A percentile compares a stretch with the other conserved stretches of the same genome.
phyloP scores from a whole-genome alignment of 2,113 vertebrate genomes.

The Actinemys pallida region DNA sequence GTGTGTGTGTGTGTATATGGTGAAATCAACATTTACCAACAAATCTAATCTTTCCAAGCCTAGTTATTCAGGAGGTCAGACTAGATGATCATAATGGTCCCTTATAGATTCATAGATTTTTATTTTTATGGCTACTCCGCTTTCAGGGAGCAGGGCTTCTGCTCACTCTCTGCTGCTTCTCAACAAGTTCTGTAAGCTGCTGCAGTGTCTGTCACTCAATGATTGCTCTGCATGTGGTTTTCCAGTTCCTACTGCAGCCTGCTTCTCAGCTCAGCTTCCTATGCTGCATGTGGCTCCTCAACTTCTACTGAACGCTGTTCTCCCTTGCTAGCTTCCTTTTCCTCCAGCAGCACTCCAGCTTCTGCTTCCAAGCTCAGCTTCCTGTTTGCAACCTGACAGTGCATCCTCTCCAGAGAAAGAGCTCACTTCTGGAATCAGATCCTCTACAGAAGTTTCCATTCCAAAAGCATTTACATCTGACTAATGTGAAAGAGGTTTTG shows the following conservation, averaged over 20 bases:
- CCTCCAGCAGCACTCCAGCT: background rate
- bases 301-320: background rate
- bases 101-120: too few species aligned
- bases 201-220: background rate
- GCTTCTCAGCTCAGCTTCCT: too few species aligned
- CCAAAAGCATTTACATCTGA: background rate
- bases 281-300: background rate
- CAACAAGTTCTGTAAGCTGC: background rate
- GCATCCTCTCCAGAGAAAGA: background rate
- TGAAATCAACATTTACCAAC: background rate
- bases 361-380: background rate
- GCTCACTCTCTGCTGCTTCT: background rate
- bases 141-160: background rate
- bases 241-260: background rate
- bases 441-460: background rate
- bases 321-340: background rate
- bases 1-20: background rate
- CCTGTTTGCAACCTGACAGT: background rate
- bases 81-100: background rate
- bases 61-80: background rate
- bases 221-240: background rate
- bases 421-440: background rate
- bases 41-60: background rate
- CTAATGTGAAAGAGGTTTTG: background rate
- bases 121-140: background rate